Base-by-base conservation (phyloP, 2,113 vertebrate species). In the Corythornis madagascariensis region DNA sequence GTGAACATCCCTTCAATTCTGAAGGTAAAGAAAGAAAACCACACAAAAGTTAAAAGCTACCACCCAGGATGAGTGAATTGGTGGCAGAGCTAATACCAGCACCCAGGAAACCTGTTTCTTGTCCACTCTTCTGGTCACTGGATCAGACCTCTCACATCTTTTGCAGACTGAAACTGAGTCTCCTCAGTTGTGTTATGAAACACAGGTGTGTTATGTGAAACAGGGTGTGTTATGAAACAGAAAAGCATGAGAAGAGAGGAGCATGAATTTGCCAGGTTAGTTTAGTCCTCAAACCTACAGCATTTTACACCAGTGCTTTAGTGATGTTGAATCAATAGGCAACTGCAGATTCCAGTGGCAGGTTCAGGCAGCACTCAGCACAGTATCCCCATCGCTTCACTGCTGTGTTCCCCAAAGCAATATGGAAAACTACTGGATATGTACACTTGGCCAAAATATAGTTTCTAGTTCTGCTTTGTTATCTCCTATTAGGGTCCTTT, bases 11-110 rank as follows among this genome's bases (percentile, higher is more conserved):
- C n/a, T 77, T 81, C 61, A 33, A 1, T 65, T 60, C 64, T 47
- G 61, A 74, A 77, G 31, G 25, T 55, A 43, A 61, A 40, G 47
- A 63, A 86, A 77, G 43, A 57, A 55, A 80, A 38, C 26, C 10
- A 11, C 19, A 16, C 0, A 28, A 33, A 8, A 16, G 0, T n/a
- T 43, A 43, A 6, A n/a, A 75, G 53, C 65, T 0, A 3, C 15
- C n/a, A 31, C 18, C 31, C 31, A 40, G 31, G n/a, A 20, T 24
- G 45, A 73, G 11, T 10, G 28, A 82, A 48, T 53, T 25, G 15
- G 25, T 28, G 26, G 53, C 35, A 79, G 26, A 77, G 53, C 45
- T 72, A 18, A 70, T 31, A 61, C n/a, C 2, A 72, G 33, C 19
- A 75, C 2, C 4, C 13, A 33, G 61, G 53, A 66, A 73, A 69